Percentiles rank a stretch among this genome's conserved stretches.
Conservation (phyloP, 1,140 invertebrate genomes). For the Plodia interpunctella region DNA sequence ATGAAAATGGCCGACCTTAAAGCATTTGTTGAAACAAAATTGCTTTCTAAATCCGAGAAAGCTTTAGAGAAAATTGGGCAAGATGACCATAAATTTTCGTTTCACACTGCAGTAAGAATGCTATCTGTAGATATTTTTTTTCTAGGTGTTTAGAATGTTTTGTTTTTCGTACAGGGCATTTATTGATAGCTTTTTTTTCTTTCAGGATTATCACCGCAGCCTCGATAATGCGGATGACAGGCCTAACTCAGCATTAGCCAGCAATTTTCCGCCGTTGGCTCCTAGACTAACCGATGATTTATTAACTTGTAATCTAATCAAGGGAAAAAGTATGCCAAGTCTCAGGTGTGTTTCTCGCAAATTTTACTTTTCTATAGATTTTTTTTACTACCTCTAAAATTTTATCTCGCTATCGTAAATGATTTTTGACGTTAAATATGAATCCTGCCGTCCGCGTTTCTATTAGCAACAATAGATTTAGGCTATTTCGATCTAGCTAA, state of each 20-base stretch:
- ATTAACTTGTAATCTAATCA: conserved; percentile 85
- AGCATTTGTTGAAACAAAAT: conserved; percentile 93
- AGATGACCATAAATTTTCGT: conserved; percentile 78
- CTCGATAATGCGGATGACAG: conserved; percentile 85
- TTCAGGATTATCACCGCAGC: conserved; percentile 87
- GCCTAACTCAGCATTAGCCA: conserved; percentile 61
- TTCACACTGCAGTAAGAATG: conserved; percentile 73
- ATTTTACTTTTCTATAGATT: conserved; percentile 9
- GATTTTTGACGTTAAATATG: not conserved
- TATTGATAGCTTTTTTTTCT: conserved; percentile 24
- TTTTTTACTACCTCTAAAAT: conserved; percentile 10
- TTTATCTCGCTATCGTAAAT: conserved; percentile 9
- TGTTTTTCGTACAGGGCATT: conserved; percentile 13
- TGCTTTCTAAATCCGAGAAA: conserved; percentile 94
- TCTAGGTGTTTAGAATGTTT: conserved; percentile 17
- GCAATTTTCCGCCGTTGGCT: conserved; percentile 59
- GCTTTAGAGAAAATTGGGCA: conserved; percentile 92
- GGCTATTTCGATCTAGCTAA: not conserved
- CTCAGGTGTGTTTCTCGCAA: conserved; percentile 82
- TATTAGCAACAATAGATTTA: not conserved
- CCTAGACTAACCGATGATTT: conserved; percentile 60
- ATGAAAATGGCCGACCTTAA: conserved; percentile 94
- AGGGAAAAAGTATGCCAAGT: conserved; percentile 97
- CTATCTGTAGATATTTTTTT: conserved; percentile 69
- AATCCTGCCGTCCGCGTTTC: not conserved